phyloP scores from a whole-genome alignment of 23 tunicate genomes.

The Phallusia fumigata region DNA sequence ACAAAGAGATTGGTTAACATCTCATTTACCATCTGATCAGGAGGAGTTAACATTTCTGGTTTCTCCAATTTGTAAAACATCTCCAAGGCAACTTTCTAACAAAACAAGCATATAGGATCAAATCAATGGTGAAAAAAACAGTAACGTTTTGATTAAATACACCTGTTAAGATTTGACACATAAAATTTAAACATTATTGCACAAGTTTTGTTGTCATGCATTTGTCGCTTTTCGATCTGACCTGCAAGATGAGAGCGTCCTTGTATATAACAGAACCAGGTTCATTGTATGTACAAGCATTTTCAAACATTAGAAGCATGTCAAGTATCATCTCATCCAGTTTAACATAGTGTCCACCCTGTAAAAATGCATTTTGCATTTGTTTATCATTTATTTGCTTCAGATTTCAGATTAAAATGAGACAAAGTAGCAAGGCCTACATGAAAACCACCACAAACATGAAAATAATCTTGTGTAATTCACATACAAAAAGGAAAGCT shows the following conservation, averaged over 20 bases:
- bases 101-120: neutral
- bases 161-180: neutral
- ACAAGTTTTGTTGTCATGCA: too few species aligned
- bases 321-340: constrained; percentile 92
- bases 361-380: neutral
- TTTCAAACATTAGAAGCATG: constrained; percentile 93
- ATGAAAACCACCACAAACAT: too few species aligned
- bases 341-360: constrained; percentile 61
- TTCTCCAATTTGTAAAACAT: constrained; percentile 31
- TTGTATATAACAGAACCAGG: constrained; percentile 97
- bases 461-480: too few species aligned
- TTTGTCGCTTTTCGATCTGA: neutral
- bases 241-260: constrained; percentile 98
- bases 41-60: constrained; percentile 26
- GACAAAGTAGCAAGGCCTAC: too few species aligned
- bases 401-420: too few species aligned
- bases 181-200: neutral
- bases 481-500: too few species aligned
- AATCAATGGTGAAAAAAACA: too few species aligned
- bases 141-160: too few species aligned
- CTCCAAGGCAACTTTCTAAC: constrained; percentile 80
- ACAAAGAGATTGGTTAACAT: constrained; percentile 73
- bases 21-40: constrained; percentile 59
- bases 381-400: too few species aligned
- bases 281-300: constrained; percentile 94